phyloP scores from a whole-genome alignment of 2,888 invertebrate species.

The Rotaria macrura region DNA sequence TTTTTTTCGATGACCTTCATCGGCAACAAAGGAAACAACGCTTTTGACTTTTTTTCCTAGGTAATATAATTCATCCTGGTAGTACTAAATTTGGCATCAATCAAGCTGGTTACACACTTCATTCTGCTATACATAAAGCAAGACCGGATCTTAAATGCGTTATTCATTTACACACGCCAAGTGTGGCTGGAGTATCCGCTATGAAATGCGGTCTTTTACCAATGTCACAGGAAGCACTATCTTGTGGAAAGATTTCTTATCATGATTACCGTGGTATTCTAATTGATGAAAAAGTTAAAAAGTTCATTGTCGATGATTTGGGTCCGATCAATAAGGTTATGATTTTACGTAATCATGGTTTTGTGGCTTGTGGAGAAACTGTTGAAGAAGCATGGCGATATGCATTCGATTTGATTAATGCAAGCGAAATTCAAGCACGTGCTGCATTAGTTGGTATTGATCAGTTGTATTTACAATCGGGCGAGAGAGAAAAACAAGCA shows the following conservation, averaged over 20 bases:
- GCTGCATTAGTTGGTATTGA: conserved; percentile 64
- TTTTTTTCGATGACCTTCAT: too few species aligned
- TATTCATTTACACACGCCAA: conserved; percentile 79
- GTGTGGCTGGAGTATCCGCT: conserved; percentile 68
- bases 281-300: neutral
- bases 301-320: neutral
- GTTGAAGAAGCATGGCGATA: conserved; percentile 88
- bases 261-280: conserved; percentile 51
- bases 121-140: conserved; percentile 73
- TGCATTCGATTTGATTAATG: conserved; percentile 66
- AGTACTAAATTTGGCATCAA: conserved; percentile 35
- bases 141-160: conserved; percentile 91
- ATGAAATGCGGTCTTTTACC: conserved; percentile 51
- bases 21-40: too few species aligned
- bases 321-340: neutral
- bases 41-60: neutral
- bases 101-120: conserved; percentile 34
- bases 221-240: conserved; percentile 77
- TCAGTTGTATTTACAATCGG: conserved; percentile 65
- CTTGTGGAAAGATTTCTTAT: conserved; percentile 75
- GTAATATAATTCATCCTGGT: conserved; percentile 35
- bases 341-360: conserved; percentile 53
- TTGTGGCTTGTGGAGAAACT: conserved; percentile 83
- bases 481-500: conserved; percentile 58
- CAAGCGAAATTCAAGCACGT: conserved; percentile 76